Conservation (phyloP, 2,113 vertebrate genomes). For the Cyphomyrus discorhynchus region DNA sequence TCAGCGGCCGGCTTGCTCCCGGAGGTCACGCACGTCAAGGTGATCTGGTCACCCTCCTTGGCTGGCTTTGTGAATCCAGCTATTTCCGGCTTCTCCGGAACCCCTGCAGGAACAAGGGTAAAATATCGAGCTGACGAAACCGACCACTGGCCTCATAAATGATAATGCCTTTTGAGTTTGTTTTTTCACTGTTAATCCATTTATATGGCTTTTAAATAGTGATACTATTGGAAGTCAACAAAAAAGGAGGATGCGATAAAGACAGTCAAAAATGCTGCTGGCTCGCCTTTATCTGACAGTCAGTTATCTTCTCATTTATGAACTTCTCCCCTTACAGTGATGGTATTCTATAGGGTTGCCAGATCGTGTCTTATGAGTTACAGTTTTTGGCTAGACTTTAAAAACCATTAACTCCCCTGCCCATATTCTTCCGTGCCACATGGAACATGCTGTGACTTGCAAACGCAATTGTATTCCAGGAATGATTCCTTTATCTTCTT, state of each 20-base stretch:
- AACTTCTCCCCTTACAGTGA: not conserved
- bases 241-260: not conserved
- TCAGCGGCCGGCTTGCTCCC: conserved; percentile 94
- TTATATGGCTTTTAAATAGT: not conserved
- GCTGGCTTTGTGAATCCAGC: conserved; percentile 86
- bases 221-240: not conserved
- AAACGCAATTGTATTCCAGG: not conserved
- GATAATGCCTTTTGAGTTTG: not conserved
- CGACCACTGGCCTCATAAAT: not conserved
- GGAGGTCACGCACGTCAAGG: conserved; percentile 83
- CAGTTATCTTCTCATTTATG: conserved; percentile 4
- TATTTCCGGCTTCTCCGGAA: conserved; percentile 87
- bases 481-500: not conserved
- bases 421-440: not conserved
- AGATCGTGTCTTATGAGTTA: not conserved
- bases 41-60: conserved; percentile 85
- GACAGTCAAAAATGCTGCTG: not conserved
- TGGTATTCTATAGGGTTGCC: not conserved
- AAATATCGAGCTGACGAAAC: not conserved
- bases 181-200: not conserved
- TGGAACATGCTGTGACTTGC: not conserved
- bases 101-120: conserved; percentile 59
- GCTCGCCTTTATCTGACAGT: not conserved
- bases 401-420: not conserved
- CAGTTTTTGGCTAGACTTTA: not conserved